Base-by-base conservation (phyloP, 1,140 invertebrate species). In the Apis cerana region DNA sequence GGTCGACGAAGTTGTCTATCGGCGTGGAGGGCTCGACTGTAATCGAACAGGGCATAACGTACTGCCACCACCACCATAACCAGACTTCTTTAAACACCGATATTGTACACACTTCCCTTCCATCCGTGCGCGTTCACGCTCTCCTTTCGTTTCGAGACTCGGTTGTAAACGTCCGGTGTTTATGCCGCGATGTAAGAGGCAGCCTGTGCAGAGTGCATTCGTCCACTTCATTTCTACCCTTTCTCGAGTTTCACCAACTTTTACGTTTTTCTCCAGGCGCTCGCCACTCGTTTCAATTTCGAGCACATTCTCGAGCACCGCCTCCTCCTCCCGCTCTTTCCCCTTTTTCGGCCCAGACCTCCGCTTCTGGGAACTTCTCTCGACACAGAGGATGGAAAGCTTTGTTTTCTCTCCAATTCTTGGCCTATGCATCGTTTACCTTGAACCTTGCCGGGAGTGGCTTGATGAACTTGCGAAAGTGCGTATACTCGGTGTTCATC, bases 1-100 rank as follows among this genome's bases (percentile, higher is more conserved):
- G 89, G 85, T 88, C 89, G 89, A 91, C 86, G 85, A 90, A 89
- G 89, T 89, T 89, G 82, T 84, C 83, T 82, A 86, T 86, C 81
- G 85, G 75, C 79, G 65, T 82, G 75, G 80, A 62, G 80, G 5
- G 70, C 84, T 84, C 89, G 85, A 85, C 89, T 85, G 84, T 87
- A 85, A 91, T 91, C 84, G 87, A 88, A 77, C 85, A 78, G 78
- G 33, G 70, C 87, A 77, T 86, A 88, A 90, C 85, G 74, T 87
- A 86, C 50, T 68, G 65, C 75, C 71, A n/a, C n/a, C n/a, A n/a
- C 56, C 43, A 33, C 2, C 33, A 3, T 33, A 33, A 33, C 33
- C 33, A 33, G 33, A 33, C 1, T 33, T 33, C 27, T 33, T 33
- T 33, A 4, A 2, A 33, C 33, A 33, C 33, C 33, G 33, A 33